Conservation (phyloP, 2,888 invertebrate genomes). For the Hirtodrosophila duncani region DNA sequence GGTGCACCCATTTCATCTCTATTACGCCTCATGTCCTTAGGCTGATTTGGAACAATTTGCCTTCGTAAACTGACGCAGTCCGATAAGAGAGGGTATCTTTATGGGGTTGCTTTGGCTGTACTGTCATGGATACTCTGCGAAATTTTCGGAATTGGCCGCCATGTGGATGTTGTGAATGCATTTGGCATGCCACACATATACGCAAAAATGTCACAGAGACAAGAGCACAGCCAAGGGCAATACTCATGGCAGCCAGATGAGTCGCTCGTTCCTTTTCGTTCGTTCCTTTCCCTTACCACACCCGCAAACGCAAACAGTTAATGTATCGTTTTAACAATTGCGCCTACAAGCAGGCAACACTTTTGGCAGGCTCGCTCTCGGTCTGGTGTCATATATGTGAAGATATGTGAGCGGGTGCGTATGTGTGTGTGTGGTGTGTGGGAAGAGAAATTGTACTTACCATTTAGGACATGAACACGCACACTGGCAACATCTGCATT, state of each 20-base stretch:
- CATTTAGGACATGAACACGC: constrained; percentile 89
- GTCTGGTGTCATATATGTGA: too few relatives aligned
- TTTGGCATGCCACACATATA: constrained; percentile 47
- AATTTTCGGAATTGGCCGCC: constrained; percentile 4
- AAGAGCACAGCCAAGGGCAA: constrained; percentile 1
- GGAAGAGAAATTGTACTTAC: constrained; percentile 79
- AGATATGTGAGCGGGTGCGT: too few relatives aligned
- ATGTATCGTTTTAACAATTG: constrained; percentile 42
- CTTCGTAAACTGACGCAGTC: too few relatives aligned
- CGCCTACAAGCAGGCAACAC: constrained; percentile 13
- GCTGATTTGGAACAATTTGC: too few relatives aligned
- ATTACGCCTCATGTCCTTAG: too few relatives aligned
- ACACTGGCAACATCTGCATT: constrained; percentile 89
- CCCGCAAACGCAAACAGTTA: constrained; percentile 39
- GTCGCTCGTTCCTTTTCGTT: background rate
- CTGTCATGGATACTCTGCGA: constrained; percentile 41
- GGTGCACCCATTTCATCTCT: too few relatives aligned
- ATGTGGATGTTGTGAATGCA: constrained; percentile 10
- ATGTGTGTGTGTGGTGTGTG: background rate
- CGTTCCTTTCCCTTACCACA: constrained; percentile 3
- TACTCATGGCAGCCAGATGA: constrained; percentile 26
- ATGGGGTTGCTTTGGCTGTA: background rate
- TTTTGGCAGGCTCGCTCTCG: too few relatives aligned
- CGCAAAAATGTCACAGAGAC: constrained; percentile 38
- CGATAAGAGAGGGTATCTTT: too few relatives aligned